Percentiles rank a stretch among this genome's conserved stretches.
Conservation (phyloP, 2,797 vertebrate genomes). For the Strix occidentalis region DNA sequence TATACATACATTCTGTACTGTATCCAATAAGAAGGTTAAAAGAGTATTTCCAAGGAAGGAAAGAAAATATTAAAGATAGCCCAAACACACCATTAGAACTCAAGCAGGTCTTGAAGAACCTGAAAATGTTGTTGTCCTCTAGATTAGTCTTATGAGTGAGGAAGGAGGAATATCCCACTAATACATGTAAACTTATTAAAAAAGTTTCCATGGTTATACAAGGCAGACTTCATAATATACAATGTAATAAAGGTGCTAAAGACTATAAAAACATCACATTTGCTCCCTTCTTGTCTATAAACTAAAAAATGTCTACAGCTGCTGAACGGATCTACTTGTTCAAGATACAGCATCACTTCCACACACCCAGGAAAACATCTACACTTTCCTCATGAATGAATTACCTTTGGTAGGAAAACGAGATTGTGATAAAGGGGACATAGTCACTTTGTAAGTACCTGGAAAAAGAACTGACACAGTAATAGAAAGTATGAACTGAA, state of each 20-base stretch:
- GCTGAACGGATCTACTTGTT: not conserved
- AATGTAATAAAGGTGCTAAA: not conserved
- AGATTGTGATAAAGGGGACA: not conserved
- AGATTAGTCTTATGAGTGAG: not conserved
- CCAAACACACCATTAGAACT: not conserved
- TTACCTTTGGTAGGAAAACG: not conserved
- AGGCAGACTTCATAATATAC: not conserved
- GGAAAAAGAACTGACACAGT: not conserved
- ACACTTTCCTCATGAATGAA: not conserved
- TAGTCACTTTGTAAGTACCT: not conserved
- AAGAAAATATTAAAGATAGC: not conserved
- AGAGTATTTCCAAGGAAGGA: not conserved
- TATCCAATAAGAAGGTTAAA: not conserved
- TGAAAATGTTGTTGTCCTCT: not conserved
- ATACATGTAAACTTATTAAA: not conserved
- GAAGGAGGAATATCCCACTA: not conserved
- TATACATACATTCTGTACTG: not conserved
- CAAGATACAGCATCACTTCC: not conserved
- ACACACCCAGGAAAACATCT: not conserved
- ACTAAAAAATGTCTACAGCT: not conserved
- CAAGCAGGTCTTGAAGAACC: not conserved
- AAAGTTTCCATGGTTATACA: not conserved
- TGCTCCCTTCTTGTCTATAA: not conserved
- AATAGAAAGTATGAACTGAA: not conserved
- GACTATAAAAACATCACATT: not conserved